Evolutionary conservation across 2,113 vertebrate genomes (phyloP), one percentile per base, ranked within the genome.

Genomic region (Tragelaphus buxtoni): DNA sequence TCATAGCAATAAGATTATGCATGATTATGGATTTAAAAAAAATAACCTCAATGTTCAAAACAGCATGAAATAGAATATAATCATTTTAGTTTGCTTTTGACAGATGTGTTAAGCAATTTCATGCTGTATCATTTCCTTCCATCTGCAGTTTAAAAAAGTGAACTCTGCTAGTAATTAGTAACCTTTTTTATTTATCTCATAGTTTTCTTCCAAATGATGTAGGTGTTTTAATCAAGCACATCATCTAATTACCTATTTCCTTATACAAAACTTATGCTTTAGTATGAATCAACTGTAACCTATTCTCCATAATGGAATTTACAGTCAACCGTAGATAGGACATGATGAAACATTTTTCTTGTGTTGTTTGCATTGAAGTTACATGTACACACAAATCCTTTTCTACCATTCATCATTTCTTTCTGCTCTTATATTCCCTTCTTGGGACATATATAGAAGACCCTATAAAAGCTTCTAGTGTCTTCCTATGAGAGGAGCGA

Each of bases 91-190:
- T 97, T 95, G 76, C 90, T 97, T 98, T 98, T 97, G 97, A 98
- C 96, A 98, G 97, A 97, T 97, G 94, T 97, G 91, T 97, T 96
- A 97, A 97, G 85, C n/a, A 97, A 97, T 98, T 98, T 98, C 95
- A 91, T 98, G 95, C 81, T 93, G 56, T 87, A 69, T 49, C 91
- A 51, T 88, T 97, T 98, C 88, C 49, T 98, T 96, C 26, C 7
- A 3, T 95, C 85, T 94, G 87, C 5, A 89, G 97, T 96, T 87
- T 92, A 53, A 90, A 82, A 90, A 63, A 69, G 61, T 88, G 81
- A 95, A 60, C 20, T 94, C 49, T 24, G 55, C 83, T 84, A 93
- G 35, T 49, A 93, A 88, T 91, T 86, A 95, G 65, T 35, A 91
- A 94, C 18, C 69, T 88, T 95, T 80, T 92, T 14, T 91, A 63